Evolutionary conservation across 1,140 invertebrate species (phyloP).

Genomic region (Procambarus clarkii): DNA sequence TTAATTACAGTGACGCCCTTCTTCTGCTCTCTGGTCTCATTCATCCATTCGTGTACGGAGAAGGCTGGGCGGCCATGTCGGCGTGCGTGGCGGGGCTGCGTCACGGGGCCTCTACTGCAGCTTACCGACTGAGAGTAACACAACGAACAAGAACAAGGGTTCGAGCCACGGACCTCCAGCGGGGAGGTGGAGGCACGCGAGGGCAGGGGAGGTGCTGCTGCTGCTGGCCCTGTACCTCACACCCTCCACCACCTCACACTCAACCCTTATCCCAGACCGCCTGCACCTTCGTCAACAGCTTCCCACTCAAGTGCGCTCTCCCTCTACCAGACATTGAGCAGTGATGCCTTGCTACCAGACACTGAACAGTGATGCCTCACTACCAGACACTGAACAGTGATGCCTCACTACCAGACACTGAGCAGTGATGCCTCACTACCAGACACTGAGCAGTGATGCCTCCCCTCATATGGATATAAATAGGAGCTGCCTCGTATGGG

Average conservation of each 20-base stretch:
- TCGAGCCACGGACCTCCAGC: background rate
- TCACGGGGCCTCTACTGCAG: background rate
- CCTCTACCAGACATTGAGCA: background rate
- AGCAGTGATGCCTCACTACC: too few relatives aligned
- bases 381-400: too few relatives aligned
- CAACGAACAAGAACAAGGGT: background rate
- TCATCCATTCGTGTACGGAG: conserved; percentile 43
- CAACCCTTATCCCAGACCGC: background rate
- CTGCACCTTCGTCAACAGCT: background rate
- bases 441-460: too few relatives aligned
- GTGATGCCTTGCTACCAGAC: background rate
- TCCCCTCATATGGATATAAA: too few relatives aligned
- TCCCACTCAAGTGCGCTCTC: background rate
- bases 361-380: too few relatives aligned
- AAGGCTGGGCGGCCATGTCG: conserved; percentile 31
- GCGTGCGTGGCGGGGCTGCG: background rate
- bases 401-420: too few relatives aligned
- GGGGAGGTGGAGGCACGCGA: too few relatives aligned
- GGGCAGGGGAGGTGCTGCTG: background rate
- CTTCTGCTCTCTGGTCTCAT: conserved; percentile 33
- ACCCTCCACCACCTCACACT: background rate
- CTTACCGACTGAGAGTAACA: background rate
- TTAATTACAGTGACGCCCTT: conserved; percentile 42
- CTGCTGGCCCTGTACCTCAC: background rate
- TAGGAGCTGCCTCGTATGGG: too few relatives aligned